Evolutionary conservation across 2,888 invertebrate genomes (phyloP).

Genomic region (Protonemura montana): DNA sequence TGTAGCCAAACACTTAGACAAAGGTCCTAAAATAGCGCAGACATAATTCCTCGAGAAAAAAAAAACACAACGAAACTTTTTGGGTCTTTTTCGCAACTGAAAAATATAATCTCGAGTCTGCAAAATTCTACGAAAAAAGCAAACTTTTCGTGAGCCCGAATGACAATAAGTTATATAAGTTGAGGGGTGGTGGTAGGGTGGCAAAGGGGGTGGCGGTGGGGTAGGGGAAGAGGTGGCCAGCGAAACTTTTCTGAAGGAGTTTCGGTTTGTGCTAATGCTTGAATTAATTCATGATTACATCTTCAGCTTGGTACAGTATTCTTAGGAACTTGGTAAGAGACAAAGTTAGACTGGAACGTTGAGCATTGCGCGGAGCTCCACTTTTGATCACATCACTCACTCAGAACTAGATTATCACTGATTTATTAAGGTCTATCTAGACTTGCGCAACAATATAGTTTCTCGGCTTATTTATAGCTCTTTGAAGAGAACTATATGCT

Average conservation of each 20-base stretch:
- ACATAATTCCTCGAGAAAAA: neutral
- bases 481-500: neutral
- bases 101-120: constrained; percentile 1
- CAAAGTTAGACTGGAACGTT: neutral
- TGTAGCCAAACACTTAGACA: too few relatives aligned
- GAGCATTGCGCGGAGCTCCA: neutral
- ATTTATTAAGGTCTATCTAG: neutral
- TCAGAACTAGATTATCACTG: neutral
- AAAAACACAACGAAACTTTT: neutral
- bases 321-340: neutral
- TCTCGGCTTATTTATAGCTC: neutral
- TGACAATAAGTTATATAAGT: neutral
- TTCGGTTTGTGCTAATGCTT: neutral
- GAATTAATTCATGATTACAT: constrained; percentile 7
- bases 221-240: too few relatives aligned
- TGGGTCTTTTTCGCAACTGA: neutral
- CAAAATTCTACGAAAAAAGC: neutral
- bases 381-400: neutral
- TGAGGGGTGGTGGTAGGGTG: neutral
- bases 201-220: neutral
- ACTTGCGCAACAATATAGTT: neutral
- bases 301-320: neutral
- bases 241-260: neutral
- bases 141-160: neutral
- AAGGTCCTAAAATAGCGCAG: too few relatives aligned